Base-by-base conservation (phyloP, 2,797 vertebrate species). In the Pseudochaenichthys georgianus region DNA sequence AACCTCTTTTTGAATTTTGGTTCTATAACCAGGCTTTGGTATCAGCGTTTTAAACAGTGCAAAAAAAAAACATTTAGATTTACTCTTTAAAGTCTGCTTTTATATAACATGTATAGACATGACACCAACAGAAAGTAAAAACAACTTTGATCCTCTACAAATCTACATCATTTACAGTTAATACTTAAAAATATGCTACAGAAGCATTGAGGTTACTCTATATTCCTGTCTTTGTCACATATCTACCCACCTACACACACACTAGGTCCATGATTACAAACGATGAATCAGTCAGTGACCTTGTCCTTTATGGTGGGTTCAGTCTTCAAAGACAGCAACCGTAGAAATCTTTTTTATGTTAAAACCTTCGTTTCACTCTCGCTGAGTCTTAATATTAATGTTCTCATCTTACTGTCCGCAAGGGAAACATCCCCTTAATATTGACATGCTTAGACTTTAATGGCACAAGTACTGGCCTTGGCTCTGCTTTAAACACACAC, bases 381-480 rank as follows among this genome's bases (percentile, higher is more conserved):
- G 38, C 55, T 64, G 59, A 64, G 42, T 75, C 68, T 64, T 73
- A 68, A 72, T 64, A 64, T 73, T 66, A 69, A 75, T 73, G 58
- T 71, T 34, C 67, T 78, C 59, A 51, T 73, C 65, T 61, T 64
- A 75, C 64, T 81, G 57, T 79, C 58, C 13, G 5, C 60, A 45
- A 17, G 19, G 31, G 67, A 61, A 79, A 75, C 21, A 69, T 52
- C 51, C 51, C 52, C 72, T 70, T 80, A 89, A 87, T 83, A 76
- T 45, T 79, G 75, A 73, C 75, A 72, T 71, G 67, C 61, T 80
- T 65, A 70, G 58, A 72, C 57, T 84, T 74, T 70, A 86, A 82
- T 77, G 75, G 69, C 69, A 77, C 19, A 68, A 70, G 75, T 82
- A 58, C 63, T 48, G 78, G 85, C 82, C 82, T 81, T 82, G 81